Evolutionary conservation across 2,113 vertebrate species (phyloP), one percentile per base, ranked within the genome.

Genomic region (Colaptes auratus): DNA sequence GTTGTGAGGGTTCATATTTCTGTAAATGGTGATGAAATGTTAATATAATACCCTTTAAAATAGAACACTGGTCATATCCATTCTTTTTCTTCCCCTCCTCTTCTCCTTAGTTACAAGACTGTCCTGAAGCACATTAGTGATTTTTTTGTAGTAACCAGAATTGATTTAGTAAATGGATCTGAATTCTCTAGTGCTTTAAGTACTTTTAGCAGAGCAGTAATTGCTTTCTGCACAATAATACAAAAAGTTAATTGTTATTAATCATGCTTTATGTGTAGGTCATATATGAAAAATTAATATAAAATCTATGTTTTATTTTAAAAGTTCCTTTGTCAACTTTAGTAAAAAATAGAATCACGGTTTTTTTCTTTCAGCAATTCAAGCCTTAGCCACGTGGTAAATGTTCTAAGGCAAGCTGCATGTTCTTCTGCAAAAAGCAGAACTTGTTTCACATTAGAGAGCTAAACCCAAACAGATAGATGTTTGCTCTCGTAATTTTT

Each of bases 191-290:
- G 92, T 96, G 94, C 73, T 94, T 87, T 84, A 94, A 92, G 86
- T 97, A 90, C 90, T 96, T 96, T 59, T 59, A 56, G 80, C 65
- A 87, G 73, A 87, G 44, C 73, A 78, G 74, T 95, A 96, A 97
- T 93, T 95, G 93, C 77, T 95, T 95, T 95, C 89, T 94, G 70
- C 74, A 90, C 88, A 88, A 74, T 91, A 89, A 89, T 92, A 64
- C 83, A 89, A 70, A 92, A 95, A 86, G 77, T 93, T 95, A 95
- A 96, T 97, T 95, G 85, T 82, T 90, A 82, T 92, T 96, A 92
- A 94, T 92, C 90, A 82, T 82, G 48, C 72, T 61, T 85, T 94
- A 71, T 89, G 73, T 90, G 60, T 75, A 96, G 88, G 86, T 94
- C 78, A 90, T 27, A 15, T 90, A 66, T 82, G 72, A 95, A 95